Evolutionary conservation across 2,888 invertebrate genomes (phyloP), one percentile per base, ranked within the genome.

Genomic region (Carpatolechia fugitivella): DNA sequence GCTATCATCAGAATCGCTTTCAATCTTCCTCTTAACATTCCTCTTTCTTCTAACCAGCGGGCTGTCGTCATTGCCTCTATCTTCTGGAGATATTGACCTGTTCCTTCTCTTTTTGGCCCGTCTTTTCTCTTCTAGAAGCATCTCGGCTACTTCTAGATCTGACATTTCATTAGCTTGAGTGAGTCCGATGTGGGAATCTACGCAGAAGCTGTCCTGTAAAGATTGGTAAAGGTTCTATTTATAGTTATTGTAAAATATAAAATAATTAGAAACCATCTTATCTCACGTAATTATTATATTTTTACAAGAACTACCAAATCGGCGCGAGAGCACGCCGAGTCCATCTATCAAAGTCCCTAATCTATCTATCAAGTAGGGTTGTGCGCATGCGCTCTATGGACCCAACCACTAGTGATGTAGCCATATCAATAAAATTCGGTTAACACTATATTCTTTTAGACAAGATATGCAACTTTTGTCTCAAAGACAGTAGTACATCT

Each of bases 181-280:
- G 53, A 84, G 72, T 52, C 83, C 91, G 30, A 92, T 91, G 66
- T 93, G 93, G 18, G 91, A 92, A 52, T 91, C 91, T 0, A 93
- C 92, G 70, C 93, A 93, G 74, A 94, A 94, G 44, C 93, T 93
- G 70, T 93, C 93, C 93, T 93, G 72, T 60, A 87, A 84, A n/a
- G n/a, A n/a, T n/a, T n/a, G n/a, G 33, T 11, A n/a, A n/a, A 5
- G n/a, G 11, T 33, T 11, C 8, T 33, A 33, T n/a, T 33, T 33
- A n/a, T 33, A 33, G 10, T 11, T n/a, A 2, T 8, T 33, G 14
- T 10, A 47, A 56, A 35, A 24, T n/a, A n/a, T n/a, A n/a, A n/a
- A n/a, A n/a, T n/a, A n/a, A n/a, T n/a, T n/a, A n/a, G n/a, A n/a
- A n/a, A n/a, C n/a, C n/a, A n/a, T n/a, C n/a, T n/a, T n/a, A n/a